Evolutionary conservation across 2,888 invertebrate genomes (phyloP).

Genomic region (Desoria tigrina): DNA sequence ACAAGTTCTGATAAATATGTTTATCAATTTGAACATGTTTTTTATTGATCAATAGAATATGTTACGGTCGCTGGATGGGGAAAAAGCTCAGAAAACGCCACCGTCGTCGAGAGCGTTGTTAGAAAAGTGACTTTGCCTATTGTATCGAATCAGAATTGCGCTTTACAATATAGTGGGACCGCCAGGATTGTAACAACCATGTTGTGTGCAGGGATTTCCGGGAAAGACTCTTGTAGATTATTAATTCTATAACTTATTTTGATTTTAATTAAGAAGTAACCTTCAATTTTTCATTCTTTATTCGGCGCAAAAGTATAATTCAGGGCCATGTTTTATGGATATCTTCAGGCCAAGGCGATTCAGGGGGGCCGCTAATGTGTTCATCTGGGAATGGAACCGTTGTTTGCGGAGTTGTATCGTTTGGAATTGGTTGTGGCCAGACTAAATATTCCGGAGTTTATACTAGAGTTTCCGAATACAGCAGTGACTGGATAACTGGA

Average conservation of each 20-base stretch:
- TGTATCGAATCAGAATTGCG: neutral
- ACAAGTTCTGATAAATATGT: too few species aligned
- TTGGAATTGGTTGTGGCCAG: slow-evolving; percentile 19
- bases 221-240: slow-evolving; percentile 22
- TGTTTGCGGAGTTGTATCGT: slow-evolving; percentile 25
- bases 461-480: slow-evolving; percentile 9
- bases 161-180: neutral
- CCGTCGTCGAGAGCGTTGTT: neutral
- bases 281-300: too few species aligned
- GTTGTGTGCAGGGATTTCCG: slow-evolving; percentile 22
- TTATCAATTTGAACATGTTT: too few species aligned
- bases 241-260: neutral
- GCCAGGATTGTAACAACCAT: neutral
- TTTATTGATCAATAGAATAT: neutral
- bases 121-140: slow-evolving; percentile 22
- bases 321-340: too few species aligned
- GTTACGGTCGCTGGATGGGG: slow-evolving; percentile 29
- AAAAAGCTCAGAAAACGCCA: neutral
- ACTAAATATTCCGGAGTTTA: slow-evolving; percentile 21
- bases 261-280: neutral
- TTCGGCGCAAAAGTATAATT: too few species aligned
- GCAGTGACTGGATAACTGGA: too few species aligned
- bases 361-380: slow-evolving; percentile 25
- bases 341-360: slow-evolving; percentile 23
- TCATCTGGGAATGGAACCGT: neutral